These are phyloP conservation scores for Lipotes vexillifer DNA, from an alignment of 2,113 vertebrate genomes.

Conservation along the genomic window DNA sequence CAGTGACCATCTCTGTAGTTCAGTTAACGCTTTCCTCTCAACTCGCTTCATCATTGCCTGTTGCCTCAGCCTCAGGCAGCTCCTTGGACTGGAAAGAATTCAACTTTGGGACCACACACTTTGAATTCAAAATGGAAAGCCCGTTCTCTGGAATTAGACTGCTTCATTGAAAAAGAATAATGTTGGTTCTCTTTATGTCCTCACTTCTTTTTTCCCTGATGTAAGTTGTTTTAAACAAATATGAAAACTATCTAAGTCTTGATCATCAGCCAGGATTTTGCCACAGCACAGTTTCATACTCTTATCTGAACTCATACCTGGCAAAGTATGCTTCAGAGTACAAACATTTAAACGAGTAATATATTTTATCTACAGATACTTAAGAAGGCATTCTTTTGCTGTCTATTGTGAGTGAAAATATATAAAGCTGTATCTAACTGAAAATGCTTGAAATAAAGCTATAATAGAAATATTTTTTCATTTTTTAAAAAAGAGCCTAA, in stretches of 20 bases:
- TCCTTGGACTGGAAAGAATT: conserved; percentile 59
- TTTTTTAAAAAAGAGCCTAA: conserved; percentile 51
- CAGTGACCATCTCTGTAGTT: conserved; percentile 66
- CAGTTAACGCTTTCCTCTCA: conserved; percentile 31
- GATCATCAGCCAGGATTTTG: conserved; percentile 46
- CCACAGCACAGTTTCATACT: conserved; percentile 29
- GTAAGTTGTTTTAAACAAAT: conserved; percentile 32
- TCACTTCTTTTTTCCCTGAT: conserved; percentile 37
- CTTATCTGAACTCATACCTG: conserved; percentile 33
- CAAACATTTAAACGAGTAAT: conserved; percentile 48
- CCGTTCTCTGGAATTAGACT: conserved; percentile 68
- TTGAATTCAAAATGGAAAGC: conserved; percentile 63
- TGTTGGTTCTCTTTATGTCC: conserved; percentile 43
- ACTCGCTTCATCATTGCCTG: background rate
- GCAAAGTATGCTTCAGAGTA: conserved; percentile 40
- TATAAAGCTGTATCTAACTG: conserved; percentile 65
- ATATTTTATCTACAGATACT: conserved; percentile 72
- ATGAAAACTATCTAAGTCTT: conserved; percentile 27
- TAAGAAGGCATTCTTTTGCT: conserved; percentile 62
- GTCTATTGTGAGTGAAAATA: conserved; percentile 49
- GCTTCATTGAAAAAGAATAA: conserved; percentile 48
- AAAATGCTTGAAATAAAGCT: conserved; percentile 79
- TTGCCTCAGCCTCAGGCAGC: conserved; percentile 48
- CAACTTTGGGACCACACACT: conserved; percentile 63
- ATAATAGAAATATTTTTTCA: conserved; percentile 70